These are phyloP conservation scores for Gobiocypris rarus DNA, from an alignment of 2,113 vertebrate genomes.

Conservation along the genomic window DNA sequence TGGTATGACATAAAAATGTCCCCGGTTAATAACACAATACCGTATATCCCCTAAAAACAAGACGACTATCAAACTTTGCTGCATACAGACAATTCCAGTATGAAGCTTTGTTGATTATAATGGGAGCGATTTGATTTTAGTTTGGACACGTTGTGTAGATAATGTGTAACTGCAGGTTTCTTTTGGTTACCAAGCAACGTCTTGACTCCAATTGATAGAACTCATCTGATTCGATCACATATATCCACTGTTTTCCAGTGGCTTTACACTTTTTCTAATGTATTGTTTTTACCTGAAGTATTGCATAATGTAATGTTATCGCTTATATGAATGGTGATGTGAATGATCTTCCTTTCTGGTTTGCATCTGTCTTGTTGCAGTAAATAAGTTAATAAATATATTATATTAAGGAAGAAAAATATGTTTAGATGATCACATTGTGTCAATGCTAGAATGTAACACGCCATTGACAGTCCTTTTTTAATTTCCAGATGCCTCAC, in stretches of 20 bases:
- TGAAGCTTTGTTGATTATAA: background rate
- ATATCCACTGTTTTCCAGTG: background rate
- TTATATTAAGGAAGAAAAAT: no score
- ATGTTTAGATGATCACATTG: background rate
- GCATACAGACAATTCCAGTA: background rate
- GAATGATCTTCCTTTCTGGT: background rate
- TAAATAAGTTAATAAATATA: background rate
- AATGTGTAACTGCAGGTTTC: background rate
- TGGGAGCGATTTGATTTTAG: background rate
- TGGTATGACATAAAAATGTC: no score
- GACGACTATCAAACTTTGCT: background rate
- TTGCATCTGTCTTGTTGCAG: background rate
- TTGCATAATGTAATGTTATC: background rate
- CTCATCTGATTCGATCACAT: background rate
- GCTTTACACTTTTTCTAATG: background rate
- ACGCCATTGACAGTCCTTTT: background rate
- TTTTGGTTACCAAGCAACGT: background rate
- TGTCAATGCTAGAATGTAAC: background rate
- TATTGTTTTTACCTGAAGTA: background rate
- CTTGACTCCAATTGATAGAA: background rate
- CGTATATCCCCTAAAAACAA: background rate
- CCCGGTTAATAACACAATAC: background rate
- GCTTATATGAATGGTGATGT: background rate
- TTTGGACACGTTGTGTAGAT: background rate
- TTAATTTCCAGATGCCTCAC: conserved; percentile 1